Percentiles rank a stretch among this genome's conserved stretches.
phyloP scores from a whole-genome alignment of 2,113 vertebrate species.

The Podarcis cretensis region DNA sequence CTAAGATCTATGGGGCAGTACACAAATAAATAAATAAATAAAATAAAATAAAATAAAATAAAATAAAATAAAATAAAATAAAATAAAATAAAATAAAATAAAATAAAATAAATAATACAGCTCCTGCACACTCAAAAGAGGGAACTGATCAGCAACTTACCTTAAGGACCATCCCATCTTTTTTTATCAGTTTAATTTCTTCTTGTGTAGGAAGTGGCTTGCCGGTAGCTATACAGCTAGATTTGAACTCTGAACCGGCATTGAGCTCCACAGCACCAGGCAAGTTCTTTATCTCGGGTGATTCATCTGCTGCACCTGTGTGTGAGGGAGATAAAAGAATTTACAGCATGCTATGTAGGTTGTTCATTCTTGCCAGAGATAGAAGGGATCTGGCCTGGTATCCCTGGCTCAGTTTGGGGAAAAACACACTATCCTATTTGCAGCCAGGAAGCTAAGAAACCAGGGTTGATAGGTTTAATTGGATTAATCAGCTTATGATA shows the following conservation, averaged over 20 bases:
- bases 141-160: conserved; percentile 55
- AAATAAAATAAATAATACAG: too few species aligned
- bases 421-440: background rate
- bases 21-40: too few species aligned
- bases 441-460: background rate
- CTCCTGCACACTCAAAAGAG: background rate
- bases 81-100: too few species aligned
- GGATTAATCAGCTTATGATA: background rate
- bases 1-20: too few species aligned
- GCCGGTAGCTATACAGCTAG: conserved; percentile 80
- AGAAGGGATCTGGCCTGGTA: background rate
- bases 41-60: too few species aligned
- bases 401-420: background rate
- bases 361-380: background rate
- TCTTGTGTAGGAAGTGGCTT: conserved; percentile 80
- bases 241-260: conserved; percentile 71
- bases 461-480: background rate
- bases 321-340: background rate
- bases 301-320: conserved; percentile 72
- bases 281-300: conserved; percentile 77
- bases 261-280: conserved; percentile 80
- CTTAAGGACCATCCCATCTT: conserved; percentile 78
- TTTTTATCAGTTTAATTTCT: conserved; percentile 84
- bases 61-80: too few species aligned
- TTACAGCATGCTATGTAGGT: background rate